Percentiles rank a stretch among this genome's conserved stretches.
phyloP scores from a whole-genome alignment of 2,797 vertebrate species.

The Miichthys miiuy region DNA sequence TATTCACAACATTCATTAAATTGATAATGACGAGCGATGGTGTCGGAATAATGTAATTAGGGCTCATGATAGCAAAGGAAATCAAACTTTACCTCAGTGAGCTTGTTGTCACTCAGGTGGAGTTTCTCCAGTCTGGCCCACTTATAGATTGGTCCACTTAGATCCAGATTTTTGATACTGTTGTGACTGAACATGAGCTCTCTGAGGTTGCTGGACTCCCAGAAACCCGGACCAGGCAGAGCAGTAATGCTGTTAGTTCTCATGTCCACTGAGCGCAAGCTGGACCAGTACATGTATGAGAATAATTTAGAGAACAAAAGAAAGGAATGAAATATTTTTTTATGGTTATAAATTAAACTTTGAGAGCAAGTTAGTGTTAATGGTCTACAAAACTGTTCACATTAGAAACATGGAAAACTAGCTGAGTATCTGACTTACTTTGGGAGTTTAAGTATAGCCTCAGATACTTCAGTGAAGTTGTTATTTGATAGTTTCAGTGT shows the following conservation, averaged over 20 bases:
- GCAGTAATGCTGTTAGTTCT: conserved; percentile 88
- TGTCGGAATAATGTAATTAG: not conserved
- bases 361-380: not conserved
- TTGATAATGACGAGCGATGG: not conserved
- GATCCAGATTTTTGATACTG: conserved; percentile 88
- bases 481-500: conserved; percentile 93
- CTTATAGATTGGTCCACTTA: conserved; percentile 87
- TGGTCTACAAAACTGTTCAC: not conserved
- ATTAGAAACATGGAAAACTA: not conserved
- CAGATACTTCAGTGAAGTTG: conserved; percentile 86
- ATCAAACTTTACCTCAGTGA: conserved; percentile 88
- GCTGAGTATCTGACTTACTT: conserved; percentile 86
- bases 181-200: conserved; percentile 95
- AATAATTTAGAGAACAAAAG: no score
- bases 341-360: not conserved
- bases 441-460: conserved; percentile 88
- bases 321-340: no score
- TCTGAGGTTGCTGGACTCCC: conserved; percentile 91
- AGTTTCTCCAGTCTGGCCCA: conserved; percentile 96
- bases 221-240: conserved; percentile 88
- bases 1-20: not conserved
- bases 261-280: conserved; percentile 93
- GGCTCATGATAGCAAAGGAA: not conserved
- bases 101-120: conserved; percentile 91
- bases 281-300: conserved; percentile 54